Evolutionary conservation across 2,797 vertebrate genomes (phyloP).

Genomic region (Neosilurus hyrtlii): DNA sequence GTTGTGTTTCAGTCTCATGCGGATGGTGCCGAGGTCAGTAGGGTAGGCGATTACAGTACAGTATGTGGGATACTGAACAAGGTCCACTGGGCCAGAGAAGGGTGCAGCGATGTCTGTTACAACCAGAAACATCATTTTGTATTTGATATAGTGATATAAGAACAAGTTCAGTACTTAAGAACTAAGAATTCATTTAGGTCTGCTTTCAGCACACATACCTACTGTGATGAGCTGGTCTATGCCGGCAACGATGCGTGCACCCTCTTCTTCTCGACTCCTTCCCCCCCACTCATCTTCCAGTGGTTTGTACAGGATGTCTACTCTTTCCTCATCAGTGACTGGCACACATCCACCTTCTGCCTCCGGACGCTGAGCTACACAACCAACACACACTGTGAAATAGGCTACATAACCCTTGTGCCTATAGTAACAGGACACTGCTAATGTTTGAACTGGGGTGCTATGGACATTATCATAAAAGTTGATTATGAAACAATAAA

Average conservation of each 20-base stretch:
- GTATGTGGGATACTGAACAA: conserved; percentile 90
- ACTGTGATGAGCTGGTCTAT: conserved; percentile 88
- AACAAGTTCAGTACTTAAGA: background rate
- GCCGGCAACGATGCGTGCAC: conserved; percentile 82
- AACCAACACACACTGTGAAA: background rate
- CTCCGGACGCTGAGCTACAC: conserved; percentile 80
- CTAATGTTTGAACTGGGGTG: background rate
- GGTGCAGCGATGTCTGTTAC: conserved; percentile 85
- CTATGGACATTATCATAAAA: background rate
- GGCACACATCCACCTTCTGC: conserved; percentile 84
- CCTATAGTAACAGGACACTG: background rate
- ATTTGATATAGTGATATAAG: background rate
- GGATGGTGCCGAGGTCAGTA: conserved; percentile 91
- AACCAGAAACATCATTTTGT: background rate
- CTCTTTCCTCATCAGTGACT: conserved; percentile 86
- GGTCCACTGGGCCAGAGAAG: conserved; percentile 92
- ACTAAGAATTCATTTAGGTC: background rate
- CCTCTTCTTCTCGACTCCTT: conserved; percentile 81
- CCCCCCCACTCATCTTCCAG: conserved; percentile 88
- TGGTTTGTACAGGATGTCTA: conserved; percentile 88
- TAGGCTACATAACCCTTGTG: background rate
- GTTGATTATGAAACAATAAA: background rate
- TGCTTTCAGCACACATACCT: conserved; percentile 68
- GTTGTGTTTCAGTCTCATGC: conserved; percentile 84
- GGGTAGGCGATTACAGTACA: conserved; percentile 92